Percentiles rank a stretch among this genome's conserved stretches.
These are phyloP conservation scores for Alces alces DNA, from an alignment of 2,113 vertebrate species.

Conservation along the genomic window DNA sequence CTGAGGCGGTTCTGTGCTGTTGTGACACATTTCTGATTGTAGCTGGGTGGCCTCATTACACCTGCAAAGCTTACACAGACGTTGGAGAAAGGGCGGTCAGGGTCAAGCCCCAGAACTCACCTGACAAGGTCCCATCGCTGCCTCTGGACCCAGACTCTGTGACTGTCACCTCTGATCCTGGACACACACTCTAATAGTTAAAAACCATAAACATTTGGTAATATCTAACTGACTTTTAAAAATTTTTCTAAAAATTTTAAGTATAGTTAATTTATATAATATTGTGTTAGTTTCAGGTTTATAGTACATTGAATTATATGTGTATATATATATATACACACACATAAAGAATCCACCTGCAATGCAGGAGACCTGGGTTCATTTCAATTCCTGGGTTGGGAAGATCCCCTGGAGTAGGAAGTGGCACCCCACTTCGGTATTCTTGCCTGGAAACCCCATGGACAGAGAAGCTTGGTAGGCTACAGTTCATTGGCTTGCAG, in stretches of 20 bases:
- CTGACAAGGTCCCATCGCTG: not conserved
- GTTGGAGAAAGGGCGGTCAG: too few species aligned
- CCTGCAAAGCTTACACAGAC: not conserved
- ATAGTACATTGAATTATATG: not conserved
- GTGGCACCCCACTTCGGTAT: not conserved
- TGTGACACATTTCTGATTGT: not conserved
- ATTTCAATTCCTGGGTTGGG: not conserved
- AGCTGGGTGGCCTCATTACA: not conserved
- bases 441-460: not conserved
- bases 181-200: not conserved
- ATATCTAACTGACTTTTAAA: not conserved
- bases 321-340: not conserved
- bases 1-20: not conserved
- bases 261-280: not conserved
- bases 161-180: not conserved
- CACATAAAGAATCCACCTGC: not conserved
- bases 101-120: not conserved
- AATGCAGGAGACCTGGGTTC: not conserved
- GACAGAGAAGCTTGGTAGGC: not conserved
- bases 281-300: not conserved
- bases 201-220: not conserved
- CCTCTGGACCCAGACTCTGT: not conserved
- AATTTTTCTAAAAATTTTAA: not conserved
- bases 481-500: not conserved
- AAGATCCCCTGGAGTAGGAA: not conserved